Percentiles rank a stretch among this genome's conserved stretches.
Evolutionary conservation across 2,797 vertebrate genomes (phyloP).

Genomic region (Hypotaenidia philippensis): DNA sequence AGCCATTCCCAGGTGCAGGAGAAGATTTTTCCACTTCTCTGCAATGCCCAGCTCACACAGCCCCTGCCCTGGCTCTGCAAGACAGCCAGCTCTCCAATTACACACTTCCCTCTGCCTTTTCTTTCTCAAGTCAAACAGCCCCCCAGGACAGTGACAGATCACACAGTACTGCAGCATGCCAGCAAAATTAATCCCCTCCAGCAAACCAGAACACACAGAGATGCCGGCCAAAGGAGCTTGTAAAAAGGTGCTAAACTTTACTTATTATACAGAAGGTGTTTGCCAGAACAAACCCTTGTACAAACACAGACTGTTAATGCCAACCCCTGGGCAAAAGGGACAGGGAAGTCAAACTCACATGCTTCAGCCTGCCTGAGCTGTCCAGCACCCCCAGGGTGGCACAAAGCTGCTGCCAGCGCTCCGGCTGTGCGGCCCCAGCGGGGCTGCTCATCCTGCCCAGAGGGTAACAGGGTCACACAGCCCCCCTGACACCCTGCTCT

Average conservation of each 20-base stretch:
- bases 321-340: neutral
- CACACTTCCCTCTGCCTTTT: rapidly evolving
- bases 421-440: neutral
- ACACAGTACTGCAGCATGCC: neutral
- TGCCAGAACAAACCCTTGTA: neutral
- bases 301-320: neutral
- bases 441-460: neutral
- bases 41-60: rapidly evolving
- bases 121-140: neutral
- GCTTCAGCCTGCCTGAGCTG: neutral
- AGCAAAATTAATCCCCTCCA: neutral
- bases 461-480: neutral
- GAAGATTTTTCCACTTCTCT: neutral
- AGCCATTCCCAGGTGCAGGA: neutral
- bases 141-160: neutral
- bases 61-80: neutral
- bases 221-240: neutral
- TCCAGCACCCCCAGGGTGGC: neutral
- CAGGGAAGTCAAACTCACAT: neutral
- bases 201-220: neutral
- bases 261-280: neutral
- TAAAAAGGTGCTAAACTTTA: neutral
- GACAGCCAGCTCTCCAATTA: neutral
- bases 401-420: neutral
- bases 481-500: neutral